phyloP scores from a whole-genome alignment of 2,797 vertebrate genomes.

The Myotis findleyi region DNA sequence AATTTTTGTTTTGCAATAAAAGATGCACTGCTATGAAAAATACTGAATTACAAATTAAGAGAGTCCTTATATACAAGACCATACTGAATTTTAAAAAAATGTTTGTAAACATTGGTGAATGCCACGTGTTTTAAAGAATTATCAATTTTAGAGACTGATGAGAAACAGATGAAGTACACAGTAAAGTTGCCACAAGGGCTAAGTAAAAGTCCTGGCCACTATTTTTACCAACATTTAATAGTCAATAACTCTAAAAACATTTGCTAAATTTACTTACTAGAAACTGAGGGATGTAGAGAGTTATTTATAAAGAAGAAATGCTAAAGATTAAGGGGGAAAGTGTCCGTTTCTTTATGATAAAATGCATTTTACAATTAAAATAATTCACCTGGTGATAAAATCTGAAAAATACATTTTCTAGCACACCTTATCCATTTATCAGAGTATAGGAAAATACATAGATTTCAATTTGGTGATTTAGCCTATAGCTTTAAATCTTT shows the following conservation, averaged over 20 bases:
- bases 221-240: constrained; percentile 67
- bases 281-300: neutral
- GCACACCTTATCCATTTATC: constrained; percentile 74
- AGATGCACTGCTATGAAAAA: constrained; percentile 50
- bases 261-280: constrained; percentile 15
- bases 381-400: constrained; percentile 62
- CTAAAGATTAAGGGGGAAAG: neutral
- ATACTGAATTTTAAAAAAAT: constrained; percentile 50
- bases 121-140: constrained; percentile 63
- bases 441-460: constrained; percentile 68
- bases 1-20: constrained; percentile 58
- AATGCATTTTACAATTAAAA: constrained; percentile 73
- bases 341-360: constrained; percentile 38
- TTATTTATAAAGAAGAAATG: constrained; percentile 56
- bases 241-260: constrained; percentile 63
- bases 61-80: neutral
- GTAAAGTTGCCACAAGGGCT: constrained; percentile 54
- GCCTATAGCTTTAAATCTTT: constrained; percentile 80
- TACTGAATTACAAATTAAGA: constrained; percentile 47
- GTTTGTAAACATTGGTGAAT: constrained; percentile 64
- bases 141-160: constrained; percentile 66
- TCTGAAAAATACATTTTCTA: constrained; percentile 74
- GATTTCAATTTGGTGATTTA: constrained; percentile 82
- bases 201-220: constrained; percentile 58
- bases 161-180: constrained; percentile 69